Conservation (phyloP, 2,797 vertebrate species). For the Lates japonicus region DNA sequence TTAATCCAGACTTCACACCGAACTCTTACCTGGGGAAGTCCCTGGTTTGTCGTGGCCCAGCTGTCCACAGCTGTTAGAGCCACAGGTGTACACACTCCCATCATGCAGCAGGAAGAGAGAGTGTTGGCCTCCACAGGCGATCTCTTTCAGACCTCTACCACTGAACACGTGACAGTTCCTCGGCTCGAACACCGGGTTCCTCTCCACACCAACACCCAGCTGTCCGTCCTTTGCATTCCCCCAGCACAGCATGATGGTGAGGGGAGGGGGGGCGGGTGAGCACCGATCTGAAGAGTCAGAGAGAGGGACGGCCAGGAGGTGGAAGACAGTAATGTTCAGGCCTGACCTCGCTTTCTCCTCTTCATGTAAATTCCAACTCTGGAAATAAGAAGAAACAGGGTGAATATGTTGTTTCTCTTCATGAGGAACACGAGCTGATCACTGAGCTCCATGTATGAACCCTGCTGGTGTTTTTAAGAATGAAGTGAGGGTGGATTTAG, state of each 20-base stretch:
- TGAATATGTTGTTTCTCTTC: constrained; percentile 14
- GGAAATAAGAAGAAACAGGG: constrained; percentile 27
- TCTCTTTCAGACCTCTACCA: constrained; percentile 89
- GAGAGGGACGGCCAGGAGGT: constrained; percentile 49
- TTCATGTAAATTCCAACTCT: constrained; percentile 76
- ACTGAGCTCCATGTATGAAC: constrained; percentile 10
- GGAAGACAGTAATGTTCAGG: constrained; percentile 70
- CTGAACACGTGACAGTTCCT: constrained; percentile 87
- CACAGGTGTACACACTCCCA: constrained; percentile 94
- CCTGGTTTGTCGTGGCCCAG: constrained; percentile 92
- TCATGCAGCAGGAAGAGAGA: constrained; percentile 93
- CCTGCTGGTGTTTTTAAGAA: constrained; percentile 28
- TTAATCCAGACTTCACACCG: neutral
- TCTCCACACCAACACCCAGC: constrained; percentile 89
- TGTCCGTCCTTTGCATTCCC: constrained; percentile 94
- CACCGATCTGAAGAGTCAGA: constrained; percentile 52
- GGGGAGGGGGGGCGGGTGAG: constrained; percentile 36
- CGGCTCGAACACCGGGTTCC: constrained; percentile 89
- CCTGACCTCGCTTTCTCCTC: constrained; percentile 78
- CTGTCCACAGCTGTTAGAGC: constrained; percentile 93
- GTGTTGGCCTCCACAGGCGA: constrained; percentile 92
- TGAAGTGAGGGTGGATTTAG: constrained; percentile 25
- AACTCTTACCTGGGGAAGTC: constrained; percentile 87
- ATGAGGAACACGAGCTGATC: constrained; percentile 1
- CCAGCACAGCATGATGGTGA: constrained; percentile 94